Conservation (phyloP, 2,888 invertebrate species). For the Deilephila porcellus region DNA sequence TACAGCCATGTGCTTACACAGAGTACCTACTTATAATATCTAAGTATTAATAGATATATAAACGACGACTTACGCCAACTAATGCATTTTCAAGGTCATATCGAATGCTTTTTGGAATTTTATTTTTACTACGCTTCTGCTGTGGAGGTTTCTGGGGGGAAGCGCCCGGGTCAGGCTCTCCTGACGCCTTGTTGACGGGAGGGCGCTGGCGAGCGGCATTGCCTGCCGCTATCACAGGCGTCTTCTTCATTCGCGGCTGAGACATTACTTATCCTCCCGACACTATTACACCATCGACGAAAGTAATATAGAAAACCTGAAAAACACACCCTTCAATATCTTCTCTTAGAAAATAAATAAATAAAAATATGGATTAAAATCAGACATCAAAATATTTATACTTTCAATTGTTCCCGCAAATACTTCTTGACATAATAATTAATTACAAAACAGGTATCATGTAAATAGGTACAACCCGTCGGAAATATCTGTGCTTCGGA, state of each 20-base stretch:
- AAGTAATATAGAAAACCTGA: conserved; percentile 38
- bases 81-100: conserved; percentile 76
- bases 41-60: conserved; percentile 32
- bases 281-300: conserved; percentile 38
- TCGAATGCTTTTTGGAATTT: conserved; percentile 67
- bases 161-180: conserved; percentile 41
- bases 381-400: conserved; percentile 50
- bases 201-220: conserved; percentile 34
- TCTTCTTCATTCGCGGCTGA: conserved; percentile 51
- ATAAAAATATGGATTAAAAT: conserved; percentile 45
- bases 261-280: conserved; percentile 50
- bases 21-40: background rate
- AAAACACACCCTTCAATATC: conserved; percentile 32
- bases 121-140: conserved; percentile 54
- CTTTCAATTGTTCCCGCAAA: conserved; percentile 58
- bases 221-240: conserved; percentile 37
- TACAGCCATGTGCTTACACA: background rate
- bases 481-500: too few relatives aligned
- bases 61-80: conserved; percentile 64
- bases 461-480: background rate
- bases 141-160: conserved; percentile 41
- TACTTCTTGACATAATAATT: conserved; percentile 31
- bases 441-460: background rate
- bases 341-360: conserved; percentile 28
- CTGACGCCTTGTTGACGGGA: conserved; percentile 44